Evolutionary conservation across 2,888 invertebrate species (phyloP).

Genomic region (Diploptera punctata): DNA sequence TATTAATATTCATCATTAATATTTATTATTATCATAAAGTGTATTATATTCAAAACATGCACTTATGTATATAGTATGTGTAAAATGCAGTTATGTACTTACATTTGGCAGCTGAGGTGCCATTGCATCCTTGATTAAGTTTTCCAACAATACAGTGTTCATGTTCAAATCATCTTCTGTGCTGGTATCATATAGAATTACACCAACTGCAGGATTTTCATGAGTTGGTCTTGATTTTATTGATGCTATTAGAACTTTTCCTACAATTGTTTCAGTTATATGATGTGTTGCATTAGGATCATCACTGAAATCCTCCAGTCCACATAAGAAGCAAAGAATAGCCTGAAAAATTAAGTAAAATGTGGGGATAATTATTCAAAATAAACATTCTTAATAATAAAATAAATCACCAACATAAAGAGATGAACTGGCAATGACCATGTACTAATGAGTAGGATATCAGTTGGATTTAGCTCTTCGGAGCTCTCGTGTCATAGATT

Average conservation of each 20-base stretch:
- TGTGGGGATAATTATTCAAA: too few species aligned
- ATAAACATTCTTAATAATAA: too few species aligned
- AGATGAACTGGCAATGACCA: too few species aligned
- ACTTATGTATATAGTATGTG: too few species aligned
- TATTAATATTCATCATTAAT: too few species aligned
- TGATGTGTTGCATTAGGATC: slow-evolving; percentile 53
- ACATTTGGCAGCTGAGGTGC: slow-evolving; percentile 49
- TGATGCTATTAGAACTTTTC: slow-evolving; percentile 64
- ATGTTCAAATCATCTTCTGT: slow-evolving; percentile 68
- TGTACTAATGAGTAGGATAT: too few species aligned
- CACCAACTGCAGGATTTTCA: slow-evolving; percentile 57
- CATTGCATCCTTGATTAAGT: slow-evolving; percentile 58
- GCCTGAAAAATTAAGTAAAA: too few species aligned
- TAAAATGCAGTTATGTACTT: not conserved
- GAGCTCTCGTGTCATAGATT: too few species aligned
- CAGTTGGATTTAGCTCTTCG: too few species aligned
- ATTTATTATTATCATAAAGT: too few species aligned
- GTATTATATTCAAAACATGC: too few species aligned
- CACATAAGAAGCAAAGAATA: slow-evolving; percentile 71
- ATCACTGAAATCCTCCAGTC: slow-evolving; percentile 68
- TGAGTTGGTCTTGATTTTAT: slow-evolving; percentile 53
- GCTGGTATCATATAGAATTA: slow-evolving; percentile 70
- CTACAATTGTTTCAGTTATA: slow-evolving; percentile 57
- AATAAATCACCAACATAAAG: too few species aligned
- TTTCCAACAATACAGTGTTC: slow-evolving; percentile 65